These are phyloP conservation scores for Pao palembangensis DNA, from an alignment of 2,113 vertebrate species.

Conservation along the genomic window DNA sequence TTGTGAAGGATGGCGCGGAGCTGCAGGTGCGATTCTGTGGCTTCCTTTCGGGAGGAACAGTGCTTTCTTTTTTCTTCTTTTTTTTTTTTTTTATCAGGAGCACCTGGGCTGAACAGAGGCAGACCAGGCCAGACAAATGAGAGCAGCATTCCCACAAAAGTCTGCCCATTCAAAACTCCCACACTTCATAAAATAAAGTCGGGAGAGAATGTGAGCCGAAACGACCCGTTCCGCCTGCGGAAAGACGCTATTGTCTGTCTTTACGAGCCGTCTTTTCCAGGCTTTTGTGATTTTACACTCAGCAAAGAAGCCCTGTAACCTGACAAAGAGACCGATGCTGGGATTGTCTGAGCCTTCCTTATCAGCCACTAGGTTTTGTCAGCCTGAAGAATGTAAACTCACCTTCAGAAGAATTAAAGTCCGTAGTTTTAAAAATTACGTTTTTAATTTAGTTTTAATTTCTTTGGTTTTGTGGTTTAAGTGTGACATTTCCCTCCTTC, in stretches of 20 bases:
- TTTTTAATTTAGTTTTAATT: too few relatives aligned
- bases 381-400: too few relatives aligned
- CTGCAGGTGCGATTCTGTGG: slow-evolving; percentile 52
- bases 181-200: slow-evolving; percentile 69
- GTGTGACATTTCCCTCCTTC: too few relatives aligned
- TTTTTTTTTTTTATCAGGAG: slow-evolving; percentile 55
- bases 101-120: slow-evolving; percentile 58
- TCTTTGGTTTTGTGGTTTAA: too few relatives aligned
- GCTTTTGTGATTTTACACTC: slow-evolving; percentile 39
- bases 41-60: slow-evolving; percentile 13
- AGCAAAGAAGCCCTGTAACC: slow-evolving; percentile 12
- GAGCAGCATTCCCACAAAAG: slow-evolving; percentile 44
- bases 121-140: slow-evolving; percentile 50
- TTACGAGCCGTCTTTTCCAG: slow-evolving; percentile 30
- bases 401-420: too few relatives aligned
- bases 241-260: slow-evolving; percentile 69
- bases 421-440: too few relatives aligned
- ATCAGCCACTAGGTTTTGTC: too few relatives aligned
- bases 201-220: slow-evolving; percentile 48
- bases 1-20: neutral
- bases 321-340: too few relatives aligned
- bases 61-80: slow-evolving; percentile 32
- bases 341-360: too few relatives aligned
- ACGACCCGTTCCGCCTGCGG: slow-evolving; percentile 52
- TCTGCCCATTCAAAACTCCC: slow-evolving; percentile 61